phyloP scores from a whole-genome alignment of 2,113 vertebrate species.

The Dunckerocampus dactyliophorus region DNA sequence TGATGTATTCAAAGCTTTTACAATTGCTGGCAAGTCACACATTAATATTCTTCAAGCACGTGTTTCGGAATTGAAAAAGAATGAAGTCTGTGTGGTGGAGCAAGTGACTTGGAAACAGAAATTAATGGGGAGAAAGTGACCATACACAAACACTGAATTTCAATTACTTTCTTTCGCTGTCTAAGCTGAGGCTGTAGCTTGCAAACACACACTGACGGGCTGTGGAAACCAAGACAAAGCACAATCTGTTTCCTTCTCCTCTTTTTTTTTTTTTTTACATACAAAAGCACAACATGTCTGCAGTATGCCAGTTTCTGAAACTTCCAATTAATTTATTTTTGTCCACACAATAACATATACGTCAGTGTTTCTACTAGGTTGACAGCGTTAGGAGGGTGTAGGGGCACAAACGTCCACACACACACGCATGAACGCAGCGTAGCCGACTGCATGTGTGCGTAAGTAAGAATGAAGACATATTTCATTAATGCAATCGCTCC shows the following conservation, averaged over 20 bases:
- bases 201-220: slow-evolving; percentile 13
- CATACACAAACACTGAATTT: slow-evolving; percentile 66
- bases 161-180: slow-evolving; percentile 53
- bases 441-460: too few relatives aligned
- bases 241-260: slow-evolving; percentile 8
- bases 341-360: not conserved
- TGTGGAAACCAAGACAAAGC: slow-evolving; percentile 15
- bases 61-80: slow-evolving; percentile 61
- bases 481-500: too few relatives aligned
- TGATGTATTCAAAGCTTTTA: slow-evolving; percentile 53
- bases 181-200: slow-evolving; percentile 18
- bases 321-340: not conserved
- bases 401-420: too few relatives aligned
- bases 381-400: too few relatives aligned
- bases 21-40: slow-evolving; percentile 51
- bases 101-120: slow-evolving; percentile 71
- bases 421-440: too few relatives aligned
- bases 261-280: not conserved
- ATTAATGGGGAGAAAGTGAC: slow-evolving; percentile 71
- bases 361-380: not conserved
- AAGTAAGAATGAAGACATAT: too few relatives aligned
- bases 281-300: not conserved
- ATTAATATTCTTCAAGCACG: slow-evolving; percentile 69
- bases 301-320: not conserved
- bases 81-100: slow-evolving; percentile 69